Conservation (phyloP, 2,797 vertebrate genomes). For the Cossypha niveicapilla region DNA sequence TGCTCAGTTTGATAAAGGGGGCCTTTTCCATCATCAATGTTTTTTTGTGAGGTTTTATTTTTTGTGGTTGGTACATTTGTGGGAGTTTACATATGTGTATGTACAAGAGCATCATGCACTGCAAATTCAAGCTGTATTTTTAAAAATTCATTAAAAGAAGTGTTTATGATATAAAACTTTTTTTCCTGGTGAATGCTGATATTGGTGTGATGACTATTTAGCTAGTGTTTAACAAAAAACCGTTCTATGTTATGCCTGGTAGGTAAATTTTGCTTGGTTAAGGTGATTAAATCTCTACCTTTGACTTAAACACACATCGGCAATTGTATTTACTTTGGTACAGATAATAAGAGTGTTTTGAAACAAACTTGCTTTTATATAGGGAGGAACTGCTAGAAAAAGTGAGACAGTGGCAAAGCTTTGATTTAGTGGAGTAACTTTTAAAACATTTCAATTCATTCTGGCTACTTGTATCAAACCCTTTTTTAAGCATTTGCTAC, state of each 20-base stretch:
- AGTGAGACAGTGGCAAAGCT: background rate
- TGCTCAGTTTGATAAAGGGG: background rate
- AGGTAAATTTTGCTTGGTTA: background rate
- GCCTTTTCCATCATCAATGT: background rate
- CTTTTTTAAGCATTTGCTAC: background rate
- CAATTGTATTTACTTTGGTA: background rate
- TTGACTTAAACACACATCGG: background rate
- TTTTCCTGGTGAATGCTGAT: background rate
- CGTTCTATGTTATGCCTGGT: background rate
- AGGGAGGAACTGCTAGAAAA: background rate
- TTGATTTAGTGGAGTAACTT: background rate
- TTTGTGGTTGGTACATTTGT: background rate
- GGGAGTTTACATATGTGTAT: background rate
- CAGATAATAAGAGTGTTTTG: background rate
- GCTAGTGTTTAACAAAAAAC: background rate
- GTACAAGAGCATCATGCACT: background rate
- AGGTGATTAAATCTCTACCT: background rate
- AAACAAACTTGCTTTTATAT: background rate
- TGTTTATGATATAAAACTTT: background rate
- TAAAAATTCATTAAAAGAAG: background rate
- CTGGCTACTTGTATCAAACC: background rate
- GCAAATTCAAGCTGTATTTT: background rate
- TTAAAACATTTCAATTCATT: background rate
- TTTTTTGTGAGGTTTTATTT: background rate
- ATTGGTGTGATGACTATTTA: background rate